Evolutionary conservation across 2,888 invertebrate species (phyloP), one percentile per base, ranked within the genome.

Genomic region (Andrena marginata): DNA sequence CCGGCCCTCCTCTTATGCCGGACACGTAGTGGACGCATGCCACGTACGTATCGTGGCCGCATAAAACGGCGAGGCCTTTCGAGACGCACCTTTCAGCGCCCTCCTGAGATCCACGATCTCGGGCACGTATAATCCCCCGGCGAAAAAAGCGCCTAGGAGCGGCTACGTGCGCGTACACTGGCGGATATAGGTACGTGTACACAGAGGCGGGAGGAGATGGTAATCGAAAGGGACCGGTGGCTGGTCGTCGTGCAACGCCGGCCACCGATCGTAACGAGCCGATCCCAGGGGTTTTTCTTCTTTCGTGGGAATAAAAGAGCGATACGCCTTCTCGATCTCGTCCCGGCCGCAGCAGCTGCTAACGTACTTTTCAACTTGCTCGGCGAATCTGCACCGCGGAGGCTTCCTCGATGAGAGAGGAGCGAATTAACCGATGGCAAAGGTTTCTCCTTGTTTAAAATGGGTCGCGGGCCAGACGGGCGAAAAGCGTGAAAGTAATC

Each of bases 71-170:
- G 59, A 69, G 69, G 74, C 62, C 77, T n/a, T n/a, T n/a, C n/a
- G n/a, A n/a, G n/a, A n/a, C n/a, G 71, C 79, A 77, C 84, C 82
- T 85, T 85, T 85, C 87, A 85, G 86, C 89, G 90, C 87, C 87
- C 85, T 86, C 73, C 68, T 49, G 76, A 89, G 87, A 90, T 89
- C 87, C 77, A 77, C 56, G 80, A 91, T 91, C 91, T 91, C 77
- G 79, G 73, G 83, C 91, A 91, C 91, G 90, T 90, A 90, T 81
- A 73, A 87, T 87, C 85, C 83, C 59, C 75, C 76, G 74, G 79
- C 64, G 83, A 82, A 86, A 82, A 80, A 86, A 85, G 56, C 65
- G 54, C 64, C 77, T 80, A 68, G 76, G 73, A 85, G 79, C 72
- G 68, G 72, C 69, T 75, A 54, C 23, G 62, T 70, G 82, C 73